Conservation (phyloP, 2,888 invertebrate species). For the Parthenolecanium corni region DNA sequence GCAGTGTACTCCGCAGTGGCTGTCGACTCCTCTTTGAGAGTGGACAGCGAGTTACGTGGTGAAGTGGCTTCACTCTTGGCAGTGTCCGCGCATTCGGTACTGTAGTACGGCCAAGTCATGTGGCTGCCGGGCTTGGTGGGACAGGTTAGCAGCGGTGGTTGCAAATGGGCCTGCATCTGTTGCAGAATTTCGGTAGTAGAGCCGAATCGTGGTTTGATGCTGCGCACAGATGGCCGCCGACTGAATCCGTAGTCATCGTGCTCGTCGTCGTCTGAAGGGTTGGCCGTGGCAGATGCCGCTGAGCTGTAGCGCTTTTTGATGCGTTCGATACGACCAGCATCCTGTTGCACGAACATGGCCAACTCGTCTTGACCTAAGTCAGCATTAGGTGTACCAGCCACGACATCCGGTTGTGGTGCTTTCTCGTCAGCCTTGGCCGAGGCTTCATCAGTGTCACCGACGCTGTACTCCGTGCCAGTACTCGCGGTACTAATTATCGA, state of each 20-base stretch:
- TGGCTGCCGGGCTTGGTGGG: slow-evolving; percentile 35
- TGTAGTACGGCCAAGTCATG: slow-evolving; percentile 56
- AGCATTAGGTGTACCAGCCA: slow-evolving; percentile 51
- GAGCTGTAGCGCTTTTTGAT: slow-evolving; percentile 56
- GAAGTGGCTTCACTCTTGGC: slow-evolving; percentile 18
- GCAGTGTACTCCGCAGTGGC: slow-evolving; percentile 11
- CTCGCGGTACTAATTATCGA: slow-evolving; percentile 31
- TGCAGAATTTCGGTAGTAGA: slow-evolving; percentile 68
- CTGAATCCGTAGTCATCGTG: slow-evolving; percentile 85
- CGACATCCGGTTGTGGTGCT: slow-evolving; percentile 52
- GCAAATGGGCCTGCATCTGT: slow-evolving; percentile 49
- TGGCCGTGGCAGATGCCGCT: slow-evolving; percentile 41
- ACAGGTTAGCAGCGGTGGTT: slow-evolving; percentile 33
- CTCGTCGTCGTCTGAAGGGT: slow-evolving; percentile 50
- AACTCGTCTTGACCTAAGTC: slow-evolving; percentile 50
- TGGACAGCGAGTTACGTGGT: slow-evolving; percentile 3
- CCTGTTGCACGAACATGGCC: slow-evolving; percentile 72
- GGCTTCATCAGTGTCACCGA: slow-evolving; percentile 52
- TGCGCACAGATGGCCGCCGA: slow-evolving; percentile 74
- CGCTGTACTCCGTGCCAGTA: slow-evolving; percentile 51
- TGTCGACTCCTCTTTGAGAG: background rate
- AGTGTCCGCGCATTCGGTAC: slow-evolving; percentile 34
- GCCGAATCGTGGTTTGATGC: slow-evolving; percentile 76
- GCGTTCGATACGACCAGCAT: slow-evolving; percentile 68
- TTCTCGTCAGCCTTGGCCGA: slow-evolving; percentile 39